These are phyloP conservation scores for Hydrolagus affinis DNA, from an alignment of 2,113 vertebrate genomes.

Conservation along the genomic window DNA sequence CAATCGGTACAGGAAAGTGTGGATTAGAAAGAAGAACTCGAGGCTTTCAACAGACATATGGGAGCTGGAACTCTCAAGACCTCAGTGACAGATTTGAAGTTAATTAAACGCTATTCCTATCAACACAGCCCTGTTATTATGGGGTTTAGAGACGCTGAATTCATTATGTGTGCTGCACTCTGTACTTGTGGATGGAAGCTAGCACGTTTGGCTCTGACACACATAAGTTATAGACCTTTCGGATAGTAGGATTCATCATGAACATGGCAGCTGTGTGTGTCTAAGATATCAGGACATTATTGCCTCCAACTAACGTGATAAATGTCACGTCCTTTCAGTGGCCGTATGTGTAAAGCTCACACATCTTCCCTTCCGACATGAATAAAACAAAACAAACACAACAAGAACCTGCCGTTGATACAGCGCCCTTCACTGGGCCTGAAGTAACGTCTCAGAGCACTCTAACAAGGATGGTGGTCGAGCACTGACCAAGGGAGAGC, in stretches of 20 bases:
- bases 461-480: too few species aligned
- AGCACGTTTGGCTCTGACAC: neutral
- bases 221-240: neutral
- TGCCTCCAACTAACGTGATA: neutral
- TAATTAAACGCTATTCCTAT: slow-evolving; percentile 15
- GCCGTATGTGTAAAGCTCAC: neutral
- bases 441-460: too few species aligned
- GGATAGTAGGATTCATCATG: neutral
- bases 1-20: neutral
- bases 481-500: too few species aligned
- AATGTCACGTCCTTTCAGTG: neutral
- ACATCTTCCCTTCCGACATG: neutral
- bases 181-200: neutral
- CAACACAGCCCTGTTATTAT: neutral
- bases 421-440: too few species aligned
- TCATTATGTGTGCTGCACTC: neutral
- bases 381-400: neutral
- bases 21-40: neutral
- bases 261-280: neutral
- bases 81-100: neutral
- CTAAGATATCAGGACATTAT: neutral
- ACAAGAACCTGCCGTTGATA: too few species aligned
- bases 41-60: slow-evolving; percentile 15
- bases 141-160: neutral
- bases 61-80: slow-evolving; percentile 22